Evolutionary conservation across 2,797 vertebrate species (phyloP).

Genomic region (Macroramphosus scolopax): DNA sequence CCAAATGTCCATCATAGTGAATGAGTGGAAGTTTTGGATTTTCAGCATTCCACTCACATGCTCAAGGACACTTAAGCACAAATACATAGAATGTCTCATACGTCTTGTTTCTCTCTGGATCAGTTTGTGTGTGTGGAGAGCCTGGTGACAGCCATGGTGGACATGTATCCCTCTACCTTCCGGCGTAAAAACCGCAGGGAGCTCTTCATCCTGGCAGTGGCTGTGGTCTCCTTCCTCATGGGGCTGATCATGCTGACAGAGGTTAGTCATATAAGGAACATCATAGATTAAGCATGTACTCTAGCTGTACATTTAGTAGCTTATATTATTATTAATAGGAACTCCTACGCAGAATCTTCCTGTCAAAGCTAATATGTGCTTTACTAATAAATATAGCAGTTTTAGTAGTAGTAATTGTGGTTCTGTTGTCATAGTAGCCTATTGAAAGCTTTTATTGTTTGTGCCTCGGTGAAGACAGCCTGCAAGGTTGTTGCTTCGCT

Average conservation of each 20-base stretch:
- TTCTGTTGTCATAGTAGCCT: not conserved
- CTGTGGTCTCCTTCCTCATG: slow-evolving; percentile 84
- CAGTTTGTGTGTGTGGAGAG: slow-evolving; percentile 97
- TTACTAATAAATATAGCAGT: no score
- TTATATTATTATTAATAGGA: no score
- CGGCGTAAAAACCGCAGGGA: slow-evolving; percentile 91
- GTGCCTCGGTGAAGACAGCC: not conserved
- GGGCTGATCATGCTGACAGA: slow-evolving; percentile 96
- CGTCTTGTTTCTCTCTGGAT: slow-evolving; percentile 1
- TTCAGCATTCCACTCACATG: no score
- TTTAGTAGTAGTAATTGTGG: not conserved
- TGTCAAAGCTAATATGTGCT: no score
- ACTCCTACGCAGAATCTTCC: no score
- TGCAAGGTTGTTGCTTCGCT: not conserved
- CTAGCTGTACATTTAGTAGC: no score
- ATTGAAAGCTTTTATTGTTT: not conserved
- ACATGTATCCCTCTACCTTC: slow-evolving; percentile 91
- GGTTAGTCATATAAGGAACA: slow-evolving; percentile 67
- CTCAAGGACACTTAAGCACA: not conserved
- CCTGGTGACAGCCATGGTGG: slow-evolving; percentile 91
- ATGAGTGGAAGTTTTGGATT: no score
- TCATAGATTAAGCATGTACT: not conserved
- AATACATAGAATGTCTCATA: not conserved
- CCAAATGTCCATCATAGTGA: no score
- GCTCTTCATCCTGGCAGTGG: slow-evolving; percentile 86